Base-by-base conservation (phyloP, 1,140 invertebrate genomes). In the Sycophila sp. region DNA sequence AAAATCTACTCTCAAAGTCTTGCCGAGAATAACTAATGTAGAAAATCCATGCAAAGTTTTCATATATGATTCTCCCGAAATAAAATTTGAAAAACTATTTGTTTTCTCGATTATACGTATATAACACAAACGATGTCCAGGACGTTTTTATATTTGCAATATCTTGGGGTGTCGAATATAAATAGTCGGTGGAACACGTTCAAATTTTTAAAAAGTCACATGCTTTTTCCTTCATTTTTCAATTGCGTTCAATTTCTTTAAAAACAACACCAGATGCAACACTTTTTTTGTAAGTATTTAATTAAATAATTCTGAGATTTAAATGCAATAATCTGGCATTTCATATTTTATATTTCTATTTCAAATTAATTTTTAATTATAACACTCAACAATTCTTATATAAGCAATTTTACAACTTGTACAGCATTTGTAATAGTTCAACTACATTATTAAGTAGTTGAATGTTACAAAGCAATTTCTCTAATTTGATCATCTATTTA, bases 381-480 rank as follows among this genome's bases (percentile, higher is more conserved):
- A n/a, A n/a, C n/a, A n/a, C n/a, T n/a, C n/a, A n/a, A n/a, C n/a
- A n/a, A n/a, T n/a, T 45, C 53, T 38, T 63, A 63, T 38, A 34
- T 8, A 19, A n/a, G n/a, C n/a, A 64, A 70, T 58, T 64, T 70
- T 70, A 70, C 69, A 70, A 64, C 64, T 70, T 70, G 58, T 70
- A 70, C 69, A 70, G 28, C 58, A 47, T 56, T 8, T 26, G 40
- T 28, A 56, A 69, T 60, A 55, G 38, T 71, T 49, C 42, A 60
- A 72, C 63, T 51, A 72, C 24, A 66, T 34, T 36, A 45, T 30
- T 10, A 71, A 66, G 56, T 30, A 51, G 42, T 60, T 58, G 45
- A 66, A 60, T 72, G 60, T 5, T 6, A 40, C 38, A 40, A 62
- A 69, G 0, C 60, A 36, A 58, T 58, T 56, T 22, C 19, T 47